Evolutionary conservation across 2,888 invertebrate species (phyloP).

Genomic region (Brenthis ino): DNA sequence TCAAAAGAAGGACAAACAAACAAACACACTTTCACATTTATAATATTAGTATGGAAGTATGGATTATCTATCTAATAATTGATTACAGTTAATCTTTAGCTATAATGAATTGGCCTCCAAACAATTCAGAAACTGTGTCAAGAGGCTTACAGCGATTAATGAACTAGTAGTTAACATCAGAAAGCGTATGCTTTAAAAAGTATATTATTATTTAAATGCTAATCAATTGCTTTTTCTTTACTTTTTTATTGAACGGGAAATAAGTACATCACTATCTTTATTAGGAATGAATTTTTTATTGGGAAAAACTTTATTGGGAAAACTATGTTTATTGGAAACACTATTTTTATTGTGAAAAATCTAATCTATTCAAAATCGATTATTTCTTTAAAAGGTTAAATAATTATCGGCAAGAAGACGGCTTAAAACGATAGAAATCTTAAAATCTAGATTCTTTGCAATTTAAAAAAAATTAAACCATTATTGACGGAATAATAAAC

Average conservation of each 20-base stretch:
- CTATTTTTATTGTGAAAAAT: background rate
- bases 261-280: too few relatives aligned
- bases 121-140: constrained; percentile 11
- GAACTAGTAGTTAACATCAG: constrained; percentile 1
- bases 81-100: constrained; percentile 10
- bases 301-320: too few relatives aligned
- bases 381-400: background rate
- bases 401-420: background rate
- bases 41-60: too few relatives aligned
- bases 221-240: background rate
- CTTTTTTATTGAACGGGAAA: background rate
- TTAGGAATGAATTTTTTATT: too few relatives aligned
- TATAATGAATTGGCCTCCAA: constrained; percentile 7
- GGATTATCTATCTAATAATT: background rate
- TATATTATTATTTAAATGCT: background rate
- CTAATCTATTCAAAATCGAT: background rate
- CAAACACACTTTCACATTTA: too few relatives aligned
- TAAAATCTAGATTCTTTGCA: background rate
- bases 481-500: constrained; percentile 2
- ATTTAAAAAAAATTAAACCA: background rate
- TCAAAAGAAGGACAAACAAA: too few relatives aligned
- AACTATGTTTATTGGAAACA: too few relatives aligned
- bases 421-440: too few relatives aligned
- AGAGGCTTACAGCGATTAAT: constrained; percentile 1
- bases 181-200: background rate